Conservation (phyloP, 2,113 vertebrate genomes). For the Gallinago jamesoni region DNA sequence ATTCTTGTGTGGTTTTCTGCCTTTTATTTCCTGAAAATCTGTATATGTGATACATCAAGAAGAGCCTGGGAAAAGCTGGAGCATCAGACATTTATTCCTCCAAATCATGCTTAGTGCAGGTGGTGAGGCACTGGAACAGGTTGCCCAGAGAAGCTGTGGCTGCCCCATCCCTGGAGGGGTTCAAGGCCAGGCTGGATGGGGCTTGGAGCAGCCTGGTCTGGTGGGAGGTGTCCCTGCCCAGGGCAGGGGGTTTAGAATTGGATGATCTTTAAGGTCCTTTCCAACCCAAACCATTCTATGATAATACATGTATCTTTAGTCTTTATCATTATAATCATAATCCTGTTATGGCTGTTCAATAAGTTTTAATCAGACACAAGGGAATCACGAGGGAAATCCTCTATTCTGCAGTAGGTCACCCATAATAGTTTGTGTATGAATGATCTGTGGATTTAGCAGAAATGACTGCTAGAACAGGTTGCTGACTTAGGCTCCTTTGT, state of each 20-base stretch:
- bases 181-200: no score
- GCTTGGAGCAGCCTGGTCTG: no score
- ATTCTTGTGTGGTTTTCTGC: accelerated
- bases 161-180: no score
- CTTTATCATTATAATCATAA: accelerated
- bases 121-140: no score
- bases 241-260: no score
- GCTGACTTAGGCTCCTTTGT: accelerated
- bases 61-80: neutral
- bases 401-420: accelerated
- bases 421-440: neutral
- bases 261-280: no score
- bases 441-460: neutral
- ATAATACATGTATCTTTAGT: accelerated
- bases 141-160: no score
- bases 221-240: no score
- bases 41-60: accelerated
- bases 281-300: no score
- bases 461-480: neutral
- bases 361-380: neutral
- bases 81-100: neutral
- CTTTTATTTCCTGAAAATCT: neutral
- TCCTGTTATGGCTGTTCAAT: accelerated
- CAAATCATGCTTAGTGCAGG: no score
- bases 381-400: neutral